Conservation (phyloP, 2,888 invertebrate genomes). For the Caenorhabditis sulstoni region DNA sequence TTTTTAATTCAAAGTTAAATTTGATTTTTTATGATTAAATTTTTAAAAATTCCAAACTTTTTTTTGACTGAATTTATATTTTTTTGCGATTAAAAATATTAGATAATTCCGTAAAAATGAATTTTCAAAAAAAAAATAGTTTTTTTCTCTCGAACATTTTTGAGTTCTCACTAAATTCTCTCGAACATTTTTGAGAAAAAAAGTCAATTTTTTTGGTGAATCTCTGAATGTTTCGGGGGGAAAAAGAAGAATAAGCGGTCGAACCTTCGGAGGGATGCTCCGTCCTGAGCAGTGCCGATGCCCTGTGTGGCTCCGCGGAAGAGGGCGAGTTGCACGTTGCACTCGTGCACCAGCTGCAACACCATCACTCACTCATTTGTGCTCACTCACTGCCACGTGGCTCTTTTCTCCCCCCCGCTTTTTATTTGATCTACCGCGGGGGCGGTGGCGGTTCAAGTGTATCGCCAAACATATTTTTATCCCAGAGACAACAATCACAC, state of each 20-base stretch:
- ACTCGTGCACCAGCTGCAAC: conserved; percentile 80
- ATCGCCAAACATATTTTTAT: conserved; percentile 32
- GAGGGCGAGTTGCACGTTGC: conserved; percentile 79
- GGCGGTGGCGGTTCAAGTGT: conserved; percentile 38
- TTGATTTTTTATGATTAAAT: no score
- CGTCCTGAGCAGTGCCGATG: conserved; percentile 77
- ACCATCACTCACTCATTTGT: conserved; percentile 20
- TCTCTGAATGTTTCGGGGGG: no score
- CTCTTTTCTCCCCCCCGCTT: conserved; percentile 10
- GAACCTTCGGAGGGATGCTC: conserved; percentile 70
- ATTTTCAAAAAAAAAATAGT: no score
- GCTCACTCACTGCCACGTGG: neutral
- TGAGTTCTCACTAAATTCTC: no score
- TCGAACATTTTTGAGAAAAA: no score
- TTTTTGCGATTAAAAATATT: no score
- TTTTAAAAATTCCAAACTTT: no score
- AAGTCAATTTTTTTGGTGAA: no score
- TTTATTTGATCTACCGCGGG: conserved; percentile 42
- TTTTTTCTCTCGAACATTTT: no score
- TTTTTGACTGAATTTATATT: no score
- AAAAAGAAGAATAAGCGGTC: neutral
- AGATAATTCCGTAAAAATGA: no score
- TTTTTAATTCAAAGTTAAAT: no score
- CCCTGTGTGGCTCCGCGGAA: conserved; percentile 78
- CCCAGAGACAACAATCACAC: neutral